Evolutionary conservation across 2,113 vertebrate genomes (phyloP).

Genomic region (Manacus vitellinus): DNA sequence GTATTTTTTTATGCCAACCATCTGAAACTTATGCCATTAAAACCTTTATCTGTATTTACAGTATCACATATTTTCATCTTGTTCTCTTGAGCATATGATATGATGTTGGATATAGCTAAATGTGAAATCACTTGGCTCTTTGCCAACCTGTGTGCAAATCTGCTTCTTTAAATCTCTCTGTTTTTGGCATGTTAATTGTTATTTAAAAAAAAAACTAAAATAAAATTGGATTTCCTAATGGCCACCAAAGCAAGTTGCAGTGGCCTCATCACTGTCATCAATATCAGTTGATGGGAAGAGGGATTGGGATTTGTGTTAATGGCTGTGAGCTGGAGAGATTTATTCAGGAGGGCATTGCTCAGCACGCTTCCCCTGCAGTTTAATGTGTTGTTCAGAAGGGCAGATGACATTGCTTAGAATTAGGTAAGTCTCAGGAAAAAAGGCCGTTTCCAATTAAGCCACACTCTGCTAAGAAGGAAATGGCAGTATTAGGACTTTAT

Average conservation of each 20-base stretch:
- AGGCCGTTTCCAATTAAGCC: slow-evolving; percentile 22
- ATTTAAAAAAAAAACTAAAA: background rate
- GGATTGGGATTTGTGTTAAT: background rate
- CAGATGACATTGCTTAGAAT: background rate
- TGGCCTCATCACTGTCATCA: background rate
- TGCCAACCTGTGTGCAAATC: background rate
- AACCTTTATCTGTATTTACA: background rate
- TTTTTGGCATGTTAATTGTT: background rate
- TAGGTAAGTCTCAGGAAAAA: slow-evolving; percentile 1
- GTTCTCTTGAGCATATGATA: background rate
- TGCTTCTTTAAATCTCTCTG: background rate
- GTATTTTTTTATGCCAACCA: background rate
- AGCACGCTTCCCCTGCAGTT: background rate
- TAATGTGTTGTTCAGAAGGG: background rate
- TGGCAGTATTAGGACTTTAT: slow-evolving; percentile 25
- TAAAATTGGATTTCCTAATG: background rate
- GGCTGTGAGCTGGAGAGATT: background rate
- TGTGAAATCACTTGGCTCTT: background rate
- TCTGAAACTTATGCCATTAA: background rate
- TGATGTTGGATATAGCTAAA: background rate
- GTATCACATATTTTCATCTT: background rate
- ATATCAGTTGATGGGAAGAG: background rate
- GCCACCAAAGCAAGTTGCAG: background rate
- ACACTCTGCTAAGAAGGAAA: background rate
- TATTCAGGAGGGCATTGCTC: slow-evolving; percentile 14